A percentile compares a stretch with the other conserved stretches of the same genome.
phyloP scores from a whole-genome alignment of 2,888 invertebrate species.

The Rhamphomyia laevipes region DNA sequence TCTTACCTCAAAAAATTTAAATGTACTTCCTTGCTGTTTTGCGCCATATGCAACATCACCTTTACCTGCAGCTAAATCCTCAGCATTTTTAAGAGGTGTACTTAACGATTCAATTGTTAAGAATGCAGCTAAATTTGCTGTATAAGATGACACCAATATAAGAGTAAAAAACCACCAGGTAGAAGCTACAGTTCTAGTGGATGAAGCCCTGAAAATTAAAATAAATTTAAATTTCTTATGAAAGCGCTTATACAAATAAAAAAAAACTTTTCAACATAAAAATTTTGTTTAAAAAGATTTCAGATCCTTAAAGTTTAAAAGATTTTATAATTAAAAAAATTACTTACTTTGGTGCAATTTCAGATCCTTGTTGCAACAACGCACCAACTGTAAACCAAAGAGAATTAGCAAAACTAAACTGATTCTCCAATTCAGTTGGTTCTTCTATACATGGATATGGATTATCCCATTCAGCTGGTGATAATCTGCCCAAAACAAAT shows the following conservation, averaged over 20 bases:
- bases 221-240: too few relatives aligned
- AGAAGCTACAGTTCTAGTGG: constrained; percentile 74
- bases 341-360: constrained; percentile 68
- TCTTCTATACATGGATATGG: constrained; percentile 76
- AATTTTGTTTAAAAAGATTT: too few relatives aligned
- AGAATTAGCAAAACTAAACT: constrained; percentile 68
- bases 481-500: constrained; percentile 67
- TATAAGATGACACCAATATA: constrained; percentile 68
- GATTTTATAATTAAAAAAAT: too few relatives aligned
- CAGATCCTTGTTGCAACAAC: constrained; percentile 76
- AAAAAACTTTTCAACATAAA: too few relatives aligned
- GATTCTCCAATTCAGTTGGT: constrained; percentile 71
- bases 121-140: constrained; percentile 84
- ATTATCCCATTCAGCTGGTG: constrained; percentile 81
- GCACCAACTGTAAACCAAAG: constrained; percentile 86
- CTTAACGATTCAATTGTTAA: constrained; percentile 67
- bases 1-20: constrained; percentile 71
- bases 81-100: constrained; percentile 62
- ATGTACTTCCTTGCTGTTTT: constrained; percentile 71
- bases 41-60: constrained; percentile 77
- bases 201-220: constrained; percentile 52
- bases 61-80: constrained; percentile 66
- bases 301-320: too few relatives aligned
- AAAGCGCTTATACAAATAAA: too few relatives aligned
- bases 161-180: constrained; percentile 85